phyloP scores from a whole-genome alignment of 2,797 vertebrate genomes.

The Tolypeutes matacus region DNA sequence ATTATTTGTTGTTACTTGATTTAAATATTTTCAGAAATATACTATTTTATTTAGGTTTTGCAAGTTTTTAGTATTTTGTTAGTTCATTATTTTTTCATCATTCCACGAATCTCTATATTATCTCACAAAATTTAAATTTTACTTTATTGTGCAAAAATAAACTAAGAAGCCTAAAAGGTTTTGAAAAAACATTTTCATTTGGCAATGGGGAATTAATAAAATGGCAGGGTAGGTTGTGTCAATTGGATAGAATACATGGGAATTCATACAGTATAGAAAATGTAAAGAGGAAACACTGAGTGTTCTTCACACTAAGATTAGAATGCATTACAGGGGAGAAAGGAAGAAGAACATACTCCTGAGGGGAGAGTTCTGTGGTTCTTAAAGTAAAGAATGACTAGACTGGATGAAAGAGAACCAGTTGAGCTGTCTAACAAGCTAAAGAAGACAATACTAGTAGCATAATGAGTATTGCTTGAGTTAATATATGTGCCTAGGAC shows the following conservation, averaged over 20 bases:
- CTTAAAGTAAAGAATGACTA: not conserved
- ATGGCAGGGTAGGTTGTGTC: not conserved
- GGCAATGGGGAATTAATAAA: not conserved
- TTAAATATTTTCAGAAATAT: constrained; percentile 12
- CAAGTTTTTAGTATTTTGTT: not conserved
- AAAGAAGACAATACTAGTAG: not conserved
- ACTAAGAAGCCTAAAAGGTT: not conserved
- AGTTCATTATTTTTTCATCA: not conserved
- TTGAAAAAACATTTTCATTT: constrained; percentile 30
- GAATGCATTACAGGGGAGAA: not conserved
- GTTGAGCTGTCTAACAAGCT: not conserved
- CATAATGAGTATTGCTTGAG: not conserved
- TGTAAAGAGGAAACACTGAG: not conserved
- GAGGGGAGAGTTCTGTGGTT: not conserved
- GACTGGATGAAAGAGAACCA: not conserved
- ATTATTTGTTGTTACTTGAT: not conserved
- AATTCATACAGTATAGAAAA: not conserved
- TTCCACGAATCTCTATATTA: not conserved
- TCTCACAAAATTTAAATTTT: not conserved
- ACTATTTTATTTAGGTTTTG: not conserved
- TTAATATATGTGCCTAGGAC: not conserved
- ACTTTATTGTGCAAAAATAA: constrained; percentile 44
- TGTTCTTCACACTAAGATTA: not conserved
- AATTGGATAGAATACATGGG: not conserved
- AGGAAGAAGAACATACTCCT: not conserved